These are phyloP conservation scores for Trachelus troglodyta DNA, from an alignment of 2,888 invertebrate genomes.

Conservation along the genomic window DNA sequence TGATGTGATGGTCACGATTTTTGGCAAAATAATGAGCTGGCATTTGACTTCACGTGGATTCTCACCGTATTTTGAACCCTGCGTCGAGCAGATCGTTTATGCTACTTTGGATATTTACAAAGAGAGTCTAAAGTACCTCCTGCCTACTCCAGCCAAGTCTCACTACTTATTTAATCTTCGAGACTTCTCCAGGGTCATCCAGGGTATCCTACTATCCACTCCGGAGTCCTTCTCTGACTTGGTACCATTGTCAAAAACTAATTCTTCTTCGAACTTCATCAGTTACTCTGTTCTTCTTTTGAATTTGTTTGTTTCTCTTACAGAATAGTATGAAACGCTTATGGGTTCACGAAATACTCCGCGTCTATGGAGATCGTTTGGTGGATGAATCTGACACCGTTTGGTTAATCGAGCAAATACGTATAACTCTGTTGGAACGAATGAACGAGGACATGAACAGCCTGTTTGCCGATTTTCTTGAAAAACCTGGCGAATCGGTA, in stretches of 20 bases:
- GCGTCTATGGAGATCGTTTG: conserved; percentile 93
- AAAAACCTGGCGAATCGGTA: conserved; percentile 68
- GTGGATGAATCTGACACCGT: conserved; percentile 83
- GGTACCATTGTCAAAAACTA: not conserved
- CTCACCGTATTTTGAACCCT: conserved; percentile 87
- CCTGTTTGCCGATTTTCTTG: conserved; percentile 77
- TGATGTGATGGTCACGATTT: conserved; percentile 84
- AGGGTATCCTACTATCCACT: conserved; percentile 89
- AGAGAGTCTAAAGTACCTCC: conserved; percentile 78
- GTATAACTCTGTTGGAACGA: conserved; percentile 70
- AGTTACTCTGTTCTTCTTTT: not conserved
- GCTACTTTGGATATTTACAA: conserved; percentile 91
- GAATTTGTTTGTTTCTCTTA: conserved; percentile 43
- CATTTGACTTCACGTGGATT: conserved; percentile 93
- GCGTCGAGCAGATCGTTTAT: conserved; percentile 84
- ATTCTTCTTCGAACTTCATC: not conserved
- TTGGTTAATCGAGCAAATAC: conserved; percentile 83
- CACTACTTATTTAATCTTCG: conserved; percentile 95
- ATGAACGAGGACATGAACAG: conserved; percentile 77
- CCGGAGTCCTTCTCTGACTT: conserved; percentile 83
- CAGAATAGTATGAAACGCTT: conserved; percentile 87
- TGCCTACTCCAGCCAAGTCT: conserved; percentile 93
- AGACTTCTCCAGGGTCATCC: conserved; percentile 92
- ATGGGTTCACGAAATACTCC: conserved; percentile 93
- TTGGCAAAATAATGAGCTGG: conserved; percentile 90